These are phyloP conservation scores for Junonia oenone DNA, from an alignment of 2,888 invertebrate species.

Conservation along the genomic window DNA sequence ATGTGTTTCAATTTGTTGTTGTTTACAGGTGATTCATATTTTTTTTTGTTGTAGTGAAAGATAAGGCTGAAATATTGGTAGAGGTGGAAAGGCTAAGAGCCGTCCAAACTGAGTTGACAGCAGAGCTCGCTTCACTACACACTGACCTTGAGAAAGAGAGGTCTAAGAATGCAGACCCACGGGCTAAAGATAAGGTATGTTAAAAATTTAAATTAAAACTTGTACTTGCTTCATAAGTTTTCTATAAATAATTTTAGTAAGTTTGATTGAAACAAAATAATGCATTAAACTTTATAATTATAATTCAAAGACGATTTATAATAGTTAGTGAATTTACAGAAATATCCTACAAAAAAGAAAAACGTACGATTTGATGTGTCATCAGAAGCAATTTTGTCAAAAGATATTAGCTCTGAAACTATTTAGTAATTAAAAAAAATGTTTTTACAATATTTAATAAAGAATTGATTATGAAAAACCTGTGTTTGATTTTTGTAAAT, in stretches of 20 bases:
- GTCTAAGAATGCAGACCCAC: slow-evolving; percentile 81
- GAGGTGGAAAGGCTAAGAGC: slow-evolving; percentile 85
- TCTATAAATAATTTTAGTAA: background rate
- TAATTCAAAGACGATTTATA: too few species aligned
- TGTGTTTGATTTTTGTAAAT: slow-evolving; percentile 14
- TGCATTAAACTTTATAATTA: too few species aligned
- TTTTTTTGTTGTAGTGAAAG: slow-evolving; percentile 82
- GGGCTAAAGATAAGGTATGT: slow-evolving; percentile 72
- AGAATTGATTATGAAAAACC: slow-evolving; percentile 2
- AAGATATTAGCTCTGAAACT: slow-evolving; percentile 53
- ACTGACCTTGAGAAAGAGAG: slow-evolving; percentile 87
- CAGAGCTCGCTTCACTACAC: slow-evolving; percentile 83
- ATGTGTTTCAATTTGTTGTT: too few species aligned
- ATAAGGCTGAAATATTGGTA: slow-evolving; percentile 86
- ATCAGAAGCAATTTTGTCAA: slow-evolving; percentile 54
- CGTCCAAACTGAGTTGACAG: slow-evolving; percentile 85
- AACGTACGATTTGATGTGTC: slow-evolving; percentile 69
- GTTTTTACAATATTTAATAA: slow-evolving; percentile 6
- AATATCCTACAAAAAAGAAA: slow-evolving; percentile 62
- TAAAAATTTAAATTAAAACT: too few species aligned
- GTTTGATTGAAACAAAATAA: too few species aligned
- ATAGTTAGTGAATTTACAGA: slow-evolving; percentile 47
- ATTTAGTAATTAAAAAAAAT: slow-evolving; percentile 13
- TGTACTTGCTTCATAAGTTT: background rate
- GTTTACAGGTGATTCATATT: background rate